Percentiles rank a stretch among this genome's conserved stretches.
phyloP scores from a whole-genome alignment of 2,888 invertebrate genomes.

The Eilema griseolum region DNA sequence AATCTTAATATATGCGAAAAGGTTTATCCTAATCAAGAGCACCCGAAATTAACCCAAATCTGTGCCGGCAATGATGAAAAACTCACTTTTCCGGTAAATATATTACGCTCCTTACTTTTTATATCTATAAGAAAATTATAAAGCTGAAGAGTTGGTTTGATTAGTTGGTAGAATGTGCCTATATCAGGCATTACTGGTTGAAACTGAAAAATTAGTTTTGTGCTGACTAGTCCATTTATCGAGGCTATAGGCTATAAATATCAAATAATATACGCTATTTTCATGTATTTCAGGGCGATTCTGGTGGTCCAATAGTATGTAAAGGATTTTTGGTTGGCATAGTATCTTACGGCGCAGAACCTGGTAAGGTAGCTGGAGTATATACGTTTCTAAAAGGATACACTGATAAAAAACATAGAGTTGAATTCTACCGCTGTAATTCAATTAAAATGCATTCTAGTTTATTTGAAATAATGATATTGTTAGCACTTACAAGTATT shows the following conservation, averaged over 20 bases:
- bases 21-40: conserved; percentile 26
- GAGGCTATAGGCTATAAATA: too few species aligned
- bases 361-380: conserved; percentile 13
- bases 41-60: neutral
- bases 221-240: too few species aligned
- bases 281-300: conserved; percentile 32
- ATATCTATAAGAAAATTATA: too few species aligned
- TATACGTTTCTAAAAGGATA: conserved; percentile 15
- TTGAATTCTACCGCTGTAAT: conserved; percentile 4
- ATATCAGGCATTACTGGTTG: too few species aligned
- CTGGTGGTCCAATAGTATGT: conserved; percentile 20
- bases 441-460: neutral
- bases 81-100: conserved; percentile 2
- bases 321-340: conserved; percentile 54
- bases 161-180: too few species aligned
- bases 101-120: neutral
- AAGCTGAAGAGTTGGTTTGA: too few species aligned
- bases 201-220: too few species aligned
- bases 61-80: conserved; percentile 1
- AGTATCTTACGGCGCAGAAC: conserved; percentile 53
- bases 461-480: neutral
- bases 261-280: neutral
- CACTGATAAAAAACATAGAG: neutral
- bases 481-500: neutral
- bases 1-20: neutral